phyloP scores from a whole-genome alignment of 2,888 invertebrate species.

The Eucriotettix oculatus region DNA sequence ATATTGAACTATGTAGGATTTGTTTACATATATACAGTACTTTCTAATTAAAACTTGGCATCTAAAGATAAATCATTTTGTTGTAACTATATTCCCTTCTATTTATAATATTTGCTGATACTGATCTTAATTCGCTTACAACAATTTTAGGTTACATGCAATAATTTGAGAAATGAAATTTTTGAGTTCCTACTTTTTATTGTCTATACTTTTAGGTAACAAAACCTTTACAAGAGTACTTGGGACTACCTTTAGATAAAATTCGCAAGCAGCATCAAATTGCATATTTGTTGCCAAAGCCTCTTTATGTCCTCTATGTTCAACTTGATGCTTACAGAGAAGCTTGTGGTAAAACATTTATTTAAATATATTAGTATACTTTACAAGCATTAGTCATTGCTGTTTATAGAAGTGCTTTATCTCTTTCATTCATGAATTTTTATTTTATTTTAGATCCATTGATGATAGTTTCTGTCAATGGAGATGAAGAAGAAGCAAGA shows the following conservation, averaged over 20 bases:
- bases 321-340: conserved; percentile 70
- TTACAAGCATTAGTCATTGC: not conserved
- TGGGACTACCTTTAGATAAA: conserved; percentile 64
- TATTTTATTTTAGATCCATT: conserved; percentile 22
- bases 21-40: too few relatives aligned
- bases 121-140: too few relatives aligned
- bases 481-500: conserved; percentile 53
- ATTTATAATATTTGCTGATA: too few relatives aligned
- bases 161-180: too few relatives aligned
- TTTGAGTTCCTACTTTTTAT: not conserved
- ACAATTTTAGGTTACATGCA: too few relatives aligned
- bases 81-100: too few relatives aligned
- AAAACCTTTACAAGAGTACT: conserved; percentile 75
- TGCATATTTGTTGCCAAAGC: conserved; percentile 58
- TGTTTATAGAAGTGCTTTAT: not conserved
- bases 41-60: too few relatives aligned
- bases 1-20: too few relatives aligned
- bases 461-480: conserved; percentile 36
- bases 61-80: too few relatives aligned
- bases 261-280: conserved; percentile 59
- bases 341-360: conserved; percentile 40
- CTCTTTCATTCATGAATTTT: not conserved
- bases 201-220: conserved; percentile 40
- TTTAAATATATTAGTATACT: not conserved
- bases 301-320: conserved; percentile 73